These are phyloP conservation scores for Geococcyx californianus DNA, from an alignment of 2,113 vertebrate species.

Conservation along the genomic window DNA sequence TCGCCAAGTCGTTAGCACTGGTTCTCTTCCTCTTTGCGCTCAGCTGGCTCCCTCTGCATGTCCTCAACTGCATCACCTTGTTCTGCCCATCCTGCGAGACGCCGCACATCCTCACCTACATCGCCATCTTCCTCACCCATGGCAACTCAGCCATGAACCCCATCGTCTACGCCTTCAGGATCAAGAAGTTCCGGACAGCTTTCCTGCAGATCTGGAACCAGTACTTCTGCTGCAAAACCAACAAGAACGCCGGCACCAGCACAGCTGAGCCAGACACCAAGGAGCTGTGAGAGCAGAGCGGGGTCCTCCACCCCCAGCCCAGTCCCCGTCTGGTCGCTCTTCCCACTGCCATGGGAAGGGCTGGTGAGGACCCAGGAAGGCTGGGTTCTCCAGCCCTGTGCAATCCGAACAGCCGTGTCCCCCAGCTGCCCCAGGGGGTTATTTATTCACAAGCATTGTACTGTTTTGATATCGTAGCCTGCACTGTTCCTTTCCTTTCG, in stretches of 20 bases:
- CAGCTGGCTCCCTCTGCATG: constrained; percentile 94
- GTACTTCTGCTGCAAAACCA: constrained; percentile 85
- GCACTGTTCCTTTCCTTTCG: not conserved
- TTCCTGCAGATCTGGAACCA: constrained; percentile 93
- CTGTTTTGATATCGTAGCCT: constrained; percentile 50
- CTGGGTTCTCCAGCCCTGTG: not conserved
- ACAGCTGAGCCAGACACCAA: not conserved
- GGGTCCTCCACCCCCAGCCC: not conserved
- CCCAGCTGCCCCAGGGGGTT: not conserved
- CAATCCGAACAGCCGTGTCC: not conserved
- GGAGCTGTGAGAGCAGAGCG: not conserved
- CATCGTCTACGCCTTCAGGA: constrained; percentile 93
- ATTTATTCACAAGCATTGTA: constrained; percentile 67
- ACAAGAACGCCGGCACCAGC: not conserved
- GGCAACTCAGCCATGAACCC: constrained; percentile 97
- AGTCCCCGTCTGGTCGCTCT: accelerated
- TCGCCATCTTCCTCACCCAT: constrained; percentile 92
- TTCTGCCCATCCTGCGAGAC: constrained; percentile 81
- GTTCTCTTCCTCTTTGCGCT: constrained; percentile 92
- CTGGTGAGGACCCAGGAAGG: not conserved
- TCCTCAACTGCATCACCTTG: constrained; percentile 92
- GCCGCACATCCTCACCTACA: constrained; percentile 76
- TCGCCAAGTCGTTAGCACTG: constrained; percentile 92
- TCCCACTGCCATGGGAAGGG: not conserved
- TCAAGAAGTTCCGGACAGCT: constrained; percentile 91